phyloP scores from a whole-genome alignment of 2,888 invertebrate genomes.

The Machimus atricapillus region DNA sequence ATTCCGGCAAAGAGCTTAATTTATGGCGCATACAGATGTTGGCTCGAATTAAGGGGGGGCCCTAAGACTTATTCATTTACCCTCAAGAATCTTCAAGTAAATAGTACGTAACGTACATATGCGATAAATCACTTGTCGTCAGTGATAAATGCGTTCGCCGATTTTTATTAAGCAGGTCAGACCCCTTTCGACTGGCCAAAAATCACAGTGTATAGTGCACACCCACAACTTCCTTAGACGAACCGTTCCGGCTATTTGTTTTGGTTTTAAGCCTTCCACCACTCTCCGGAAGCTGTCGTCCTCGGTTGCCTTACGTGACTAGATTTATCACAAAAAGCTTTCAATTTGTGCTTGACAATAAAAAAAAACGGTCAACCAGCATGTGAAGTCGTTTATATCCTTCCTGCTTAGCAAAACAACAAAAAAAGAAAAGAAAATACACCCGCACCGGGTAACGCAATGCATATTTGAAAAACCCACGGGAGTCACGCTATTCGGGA shows the following conservation, averaged over 20 bases:
- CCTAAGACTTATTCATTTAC: not conserved
- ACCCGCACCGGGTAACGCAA: not conserved
- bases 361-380: not conserved
- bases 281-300: not conserved
- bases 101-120: not conserved
- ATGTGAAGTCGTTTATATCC: not conserved
- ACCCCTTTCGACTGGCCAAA: not conserved
- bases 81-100: slow-evolving; percentile 15
- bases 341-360: not conserved
- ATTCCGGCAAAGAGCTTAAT: not conserved
- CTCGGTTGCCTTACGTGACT: not conserved
- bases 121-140: slow-evolving; percentile 7
- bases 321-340: not conserved
- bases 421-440: not conserved
- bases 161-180: not conserved
- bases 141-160: slow-evolving; percentile 21
- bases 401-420: not conserved
- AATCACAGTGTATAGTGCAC: not conserved
- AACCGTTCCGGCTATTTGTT: not conserved
- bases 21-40: not conserved
- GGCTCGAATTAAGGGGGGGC: not conserved
- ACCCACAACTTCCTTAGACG: not conserved
- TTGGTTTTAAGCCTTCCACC: not conserved
- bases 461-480: not conserved
- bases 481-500: not conserved